Percentiles rank a stretch among this genome's conserved stretches.
phyloP scores from a whole-genome alignment of 2,797 vertebrate species.

The Arnoldichthys spilopterus region DNA sequence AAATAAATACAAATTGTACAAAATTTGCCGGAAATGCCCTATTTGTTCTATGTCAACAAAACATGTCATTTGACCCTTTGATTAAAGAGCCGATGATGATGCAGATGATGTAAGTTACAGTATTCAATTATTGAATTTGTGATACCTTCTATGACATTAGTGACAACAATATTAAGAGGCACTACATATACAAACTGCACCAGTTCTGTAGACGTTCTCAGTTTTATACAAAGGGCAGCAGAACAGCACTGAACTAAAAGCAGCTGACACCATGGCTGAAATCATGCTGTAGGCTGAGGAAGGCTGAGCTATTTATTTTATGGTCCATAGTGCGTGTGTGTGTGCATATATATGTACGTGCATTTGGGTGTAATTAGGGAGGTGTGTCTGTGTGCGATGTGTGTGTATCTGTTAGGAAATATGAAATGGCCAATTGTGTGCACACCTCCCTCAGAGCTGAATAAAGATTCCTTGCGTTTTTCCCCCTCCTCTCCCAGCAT shows the following conservation, averaged over 20 bases:
- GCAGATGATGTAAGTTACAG: no score
- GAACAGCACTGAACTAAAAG: neutral
- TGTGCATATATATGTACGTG: conserved; percentile 14
- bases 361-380: neutral
- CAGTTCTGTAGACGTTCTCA: neutral
- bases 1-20: no score
- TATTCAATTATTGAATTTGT: no score
- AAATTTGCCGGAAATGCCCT: no score
- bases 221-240: neutral
- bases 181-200: neutral
- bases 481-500: neutral
- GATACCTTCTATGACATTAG: no score
- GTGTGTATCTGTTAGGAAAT: neutral
- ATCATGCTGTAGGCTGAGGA: neutral
- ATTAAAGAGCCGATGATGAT: no score
- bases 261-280: neutral
- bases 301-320: neutral
- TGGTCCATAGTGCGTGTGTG: neutral
- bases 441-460: conserved; percentile 20
- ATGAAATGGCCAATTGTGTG: neutral
- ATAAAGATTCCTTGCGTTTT: conserved; percentile 14
- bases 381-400: neutral
- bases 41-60: no score
- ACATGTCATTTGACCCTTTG: no score
- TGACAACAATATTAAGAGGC: neutral